These are phyloP conservation scores for Ctenopoma multispine DNA, from an alignment of 2,797 vertebrate species.

Conservation along the genomic window DNA sequence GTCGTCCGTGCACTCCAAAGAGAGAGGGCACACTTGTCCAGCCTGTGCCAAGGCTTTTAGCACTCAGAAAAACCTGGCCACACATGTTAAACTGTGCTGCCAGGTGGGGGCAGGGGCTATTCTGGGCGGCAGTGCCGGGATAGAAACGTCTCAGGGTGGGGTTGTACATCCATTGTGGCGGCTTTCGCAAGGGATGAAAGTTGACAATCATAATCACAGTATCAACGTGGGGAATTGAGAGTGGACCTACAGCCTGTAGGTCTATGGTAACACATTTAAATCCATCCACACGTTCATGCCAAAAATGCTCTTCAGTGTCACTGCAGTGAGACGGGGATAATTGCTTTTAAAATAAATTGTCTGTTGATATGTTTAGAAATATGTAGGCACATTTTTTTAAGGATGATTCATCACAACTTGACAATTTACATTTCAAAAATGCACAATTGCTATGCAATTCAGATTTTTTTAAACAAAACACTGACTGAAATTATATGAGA, in stretches of 20 bases:
- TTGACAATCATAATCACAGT: slow-evolving; percentile 56
- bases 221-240: slow-evolving; percentile 68
- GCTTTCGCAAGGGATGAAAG: slow-evolving; percentile 69
- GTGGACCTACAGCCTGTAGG: neutral
- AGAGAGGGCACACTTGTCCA: slow-evolving; percentile 78
- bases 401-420: slow-evolving; percentile 40
- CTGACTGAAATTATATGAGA: slow-evolving; percentile 24
- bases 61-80: slow-evolving; percentile 86
- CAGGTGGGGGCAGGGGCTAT: slow-evolving; percentile 68
- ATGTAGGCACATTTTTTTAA: slow-evolving; percentile 35
- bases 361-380: slow-evolving; percentile 13
- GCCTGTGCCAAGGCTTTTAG: slow-evolving; percentile 85
- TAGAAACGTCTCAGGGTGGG: slow-evolving; percentile 64
- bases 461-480: slow-evolving; percentile 27
- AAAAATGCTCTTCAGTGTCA: slow-evolving; percentile 47
- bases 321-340: slow-evolving; percentile 43
- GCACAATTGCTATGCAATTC: slow-evolving; percentile 76
- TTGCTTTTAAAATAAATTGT: slow-evolving; percentile 31
- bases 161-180: slow-evolving; percentile 67
- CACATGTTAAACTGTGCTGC: slow-evolving; percentile 84
- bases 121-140: slow-evolving; percentile 53
- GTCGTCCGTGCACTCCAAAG: slow-evolving; percentile 81
- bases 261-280: slow-evolving; percentile 10
- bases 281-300: slow-evolving; percentile 45
- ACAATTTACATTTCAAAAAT: slow-evolving; percentile 47